Conservation (phyloP, 1,140 invertebrate species). For the Eumeta japonica region DNA sequence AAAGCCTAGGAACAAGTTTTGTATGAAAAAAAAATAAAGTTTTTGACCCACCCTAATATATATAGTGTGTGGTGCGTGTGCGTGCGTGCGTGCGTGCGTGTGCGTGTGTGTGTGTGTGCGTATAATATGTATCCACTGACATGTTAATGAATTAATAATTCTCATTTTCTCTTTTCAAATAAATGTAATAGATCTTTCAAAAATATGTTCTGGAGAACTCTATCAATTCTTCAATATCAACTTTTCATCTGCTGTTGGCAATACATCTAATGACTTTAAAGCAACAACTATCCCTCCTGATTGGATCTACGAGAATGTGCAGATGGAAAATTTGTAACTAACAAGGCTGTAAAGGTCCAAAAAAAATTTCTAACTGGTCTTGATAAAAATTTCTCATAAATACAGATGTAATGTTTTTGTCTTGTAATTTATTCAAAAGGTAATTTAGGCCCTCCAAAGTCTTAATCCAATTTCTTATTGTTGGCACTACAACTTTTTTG, state of each 20-base stretch:
- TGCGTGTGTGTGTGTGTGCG: no score
- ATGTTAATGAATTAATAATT: conserved; percentile 8
- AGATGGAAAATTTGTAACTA: conserved; percentile 15
- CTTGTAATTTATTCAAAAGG: no score
- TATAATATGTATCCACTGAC: conserved; percentile 14
- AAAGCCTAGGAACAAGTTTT: no score
- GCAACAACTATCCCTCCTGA: conserved; percentile 12
- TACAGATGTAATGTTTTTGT: no score
- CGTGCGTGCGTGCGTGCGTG: no score
- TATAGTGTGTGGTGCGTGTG: no score
- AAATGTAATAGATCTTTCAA: neutral
- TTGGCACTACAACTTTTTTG: conserved; percentile 15
- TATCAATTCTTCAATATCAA: conserved; percentile 3
- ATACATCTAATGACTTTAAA: no score
- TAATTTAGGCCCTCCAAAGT: no score
- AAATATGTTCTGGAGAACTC: conserved; percentile 4
- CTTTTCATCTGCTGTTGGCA: no score
- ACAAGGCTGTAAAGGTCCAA: conserved; percentile 5
- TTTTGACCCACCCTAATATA: no score
- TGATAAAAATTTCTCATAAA: no score
- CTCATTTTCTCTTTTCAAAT: conserved; percentile 8
- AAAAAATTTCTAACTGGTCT: conserved; percentile 5
- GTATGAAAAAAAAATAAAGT: no score
- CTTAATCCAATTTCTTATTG: conserved; percentile 13
- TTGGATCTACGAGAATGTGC: conserved; percentile 11